A percentile compares a stretch with the other conserved stretches of the same genome.
These are phyloP conservation scores for Rhagonycha fulva DNA, from an alignment of 2,888 invertebrate genomes.

Conservation along the genomic window DNA sequence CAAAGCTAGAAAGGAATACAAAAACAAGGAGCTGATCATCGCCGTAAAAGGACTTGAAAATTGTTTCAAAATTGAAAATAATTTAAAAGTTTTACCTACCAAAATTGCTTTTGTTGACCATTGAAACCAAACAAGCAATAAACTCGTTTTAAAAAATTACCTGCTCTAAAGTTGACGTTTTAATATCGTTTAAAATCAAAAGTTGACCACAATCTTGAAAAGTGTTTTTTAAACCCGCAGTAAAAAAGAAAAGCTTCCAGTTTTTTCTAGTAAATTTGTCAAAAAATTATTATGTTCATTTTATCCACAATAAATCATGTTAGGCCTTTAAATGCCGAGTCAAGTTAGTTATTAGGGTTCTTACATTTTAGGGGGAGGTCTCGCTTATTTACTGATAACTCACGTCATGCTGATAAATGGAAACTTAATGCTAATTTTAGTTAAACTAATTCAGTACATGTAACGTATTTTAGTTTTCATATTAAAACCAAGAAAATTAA, in stretches of 20 bases:
- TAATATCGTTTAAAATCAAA: constrained; percentile 13
- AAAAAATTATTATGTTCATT: constrained; percentile 41
- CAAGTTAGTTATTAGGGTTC: constrained; percentile 34
- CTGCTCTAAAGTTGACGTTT: constrained; percentile 13
- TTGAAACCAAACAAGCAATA: constrained; percentile 2
- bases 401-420: constrained; percentile 55
- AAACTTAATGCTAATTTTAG: constrained; percentile 54
- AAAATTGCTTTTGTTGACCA: neutral
- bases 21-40: constrained; percentile 13
- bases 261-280: constrained; percentile 40
- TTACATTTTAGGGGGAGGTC: constrained; percentile 43
- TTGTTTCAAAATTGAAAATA: constrained; percentile 2
- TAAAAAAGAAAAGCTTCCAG: constrained; percentile 11
- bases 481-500: neutral
- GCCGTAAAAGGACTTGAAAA: constrained; percentile 9
- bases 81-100: neutral
- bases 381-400: constrained; percentile 56
- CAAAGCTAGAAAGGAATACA: constrained; percentile 27
- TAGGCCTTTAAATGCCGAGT: constrained; percentile 35
- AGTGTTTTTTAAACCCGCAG: neutral
- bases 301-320: constrained; percentile 46
- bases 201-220: neutral
- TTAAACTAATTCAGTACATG: constrained; percentile 52
- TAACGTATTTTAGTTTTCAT: constrained; percentile 5
- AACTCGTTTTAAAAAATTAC: constrained; percentile 10